Evolutionary conservation across 2,113 vertebrate genomes (phyloP).

Genomic region (Leptosomus discolor): DNA sequence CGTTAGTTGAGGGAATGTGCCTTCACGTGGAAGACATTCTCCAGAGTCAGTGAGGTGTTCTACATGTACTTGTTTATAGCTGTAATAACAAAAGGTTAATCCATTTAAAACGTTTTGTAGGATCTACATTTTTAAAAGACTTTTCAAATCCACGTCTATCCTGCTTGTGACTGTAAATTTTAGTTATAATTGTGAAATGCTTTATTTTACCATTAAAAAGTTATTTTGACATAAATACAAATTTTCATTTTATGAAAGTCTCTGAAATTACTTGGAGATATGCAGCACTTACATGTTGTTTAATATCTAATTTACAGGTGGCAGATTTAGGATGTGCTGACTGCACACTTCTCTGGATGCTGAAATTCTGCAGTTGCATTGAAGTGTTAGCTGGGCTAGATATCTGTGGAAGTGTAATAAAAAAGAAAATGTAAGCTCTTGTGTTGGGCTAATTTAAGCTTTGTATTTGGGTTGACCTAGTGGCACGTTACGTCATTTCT

Average conservation of each 20-base stretch:
- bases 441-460: background rate
- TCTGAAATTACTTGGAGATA: background rate
- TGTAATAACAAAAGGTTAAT: background rate
- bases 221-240: background rate
- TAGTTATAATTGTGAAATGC: background rate
- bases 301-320: constrained; percentile 76
- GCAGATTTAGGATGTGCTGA: constrained; percentile 89
- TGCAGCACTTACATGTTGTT: background rate
- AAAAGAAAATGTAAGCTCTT: constrained; percentile 77
- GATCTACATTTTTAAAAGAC: background rate
- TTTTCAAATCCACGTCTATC: background rate
- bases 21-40: background rate
- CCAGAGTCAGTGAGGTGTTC: background rate
- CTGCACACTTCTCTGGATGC: constrained; percentile 80
- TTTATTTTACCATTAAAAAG: background rate
- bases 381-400: constrained; percentile 89
- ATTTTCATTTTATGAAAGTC: background rate
- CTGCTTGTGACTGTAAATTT: background rate
- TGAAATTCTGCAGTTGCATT: constrained; percentile 82
- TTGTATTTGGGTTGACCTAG: background rate
- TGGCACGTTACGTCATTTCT: background rate
- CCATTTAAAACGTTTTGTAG: background rate
- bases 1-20: background rate
- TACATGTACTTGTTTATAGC: background rate
- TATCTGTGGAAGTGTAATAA: constrained; percentile 71